Base-by-base conservation (phyloP, 2,888 invertebrate species). In the Chrysolina oricalcia region DNA sequence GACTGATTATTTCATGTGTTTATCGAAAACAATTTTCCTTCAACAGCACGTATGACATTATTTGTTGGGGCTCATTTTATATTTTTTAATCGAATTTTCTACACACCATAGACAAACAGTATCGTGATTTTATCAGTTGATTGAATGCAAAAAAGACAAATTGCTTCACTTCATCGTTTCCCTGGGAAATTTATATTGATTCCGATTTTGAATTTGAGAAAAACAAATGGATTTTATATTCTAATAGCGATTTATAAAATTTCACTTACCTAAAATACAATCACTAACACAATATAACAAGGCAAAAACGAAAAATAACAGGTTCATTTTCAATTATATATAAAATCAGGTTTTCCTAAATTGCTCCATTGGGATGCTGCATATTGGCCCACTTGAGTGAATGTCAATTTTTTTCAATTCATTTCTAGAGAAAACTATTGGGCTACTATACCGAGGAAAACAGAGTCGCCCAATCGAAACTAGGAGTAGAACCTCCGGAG, bases 331-430 rank as follows among this genome's bases (percentile, higher is more conserved):
- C 56, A 72, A 73, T 80, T 74, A 75, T 56, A 50, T 72, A 65
- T 64, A 50, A 78, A 80, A 77, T 72, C 59, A 8, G 56, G 64
- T 69, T 75, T 70, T 75, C 73, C 50, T 63, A 72, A 77, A 72
- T 17, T 41, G 75, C 80, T 85, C 83, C 84, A 84, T 84, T 72
- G 80, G 84, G 84, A 85, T 82, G 84, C 85, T 84, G 84, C 75
- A 74, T 15, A 73, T 74, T 76, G 50, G 77, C 71, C 67, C 83
- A 79, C 43, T 41, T 63, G 23, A 69, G 65, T 48, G 41, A 41
- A 40, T 35, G 67, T 56, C 50, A 56, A 19, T 41, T 67, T 67
- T 35, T 67, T 67, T 67, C 53, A 53, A 40, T 40, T 17, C 21
- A 35, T 53, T 68, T 56, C 19, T 56, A 19, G 43, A 40, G 53